Percentiles rank a stretch among this genome's conserved stretches.
phyloP scores from a whole-genome alignment of 2,113 vertebrate species.

The Notiomystis cincta region DNA sequence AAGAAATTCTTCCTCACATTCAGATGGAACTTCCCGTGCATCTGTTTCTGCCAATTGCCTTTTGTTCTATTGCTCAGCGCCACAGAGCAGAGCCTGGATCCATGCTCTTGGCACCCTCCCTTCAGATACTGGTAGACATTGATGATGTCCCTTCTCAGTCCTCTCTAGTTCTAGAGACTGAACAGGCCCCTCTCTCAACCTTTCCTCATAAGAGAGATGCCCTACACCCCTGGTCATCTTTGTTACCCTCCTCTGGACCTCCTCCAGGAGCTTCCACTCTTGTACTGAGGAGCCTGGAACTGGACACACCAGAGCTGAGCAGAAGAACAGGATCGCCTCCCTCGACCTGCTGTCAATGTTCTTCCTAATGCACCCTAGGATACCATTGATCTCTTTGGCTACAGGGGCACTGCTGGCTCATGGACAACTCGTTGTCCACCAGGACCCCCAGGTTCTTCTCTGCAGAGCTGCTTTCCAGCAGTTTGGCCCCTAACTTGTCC shows the following conservation, averaged over 20 bases:
- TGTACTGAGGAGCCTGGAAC: background rate
- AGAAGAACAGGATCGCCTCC: too few relatives aligned
- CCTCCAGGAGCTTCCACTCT: background rate
- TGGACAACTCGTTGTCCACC: background rate
- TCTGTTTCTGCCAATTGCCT: background rate
- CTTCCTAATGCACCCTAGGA: background rate
- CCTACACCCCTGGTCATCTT: background rate
- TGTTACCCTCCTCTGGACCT: background rate
- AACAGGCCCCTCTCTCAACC: background rate
- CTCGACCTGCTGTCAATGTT: fast-evolving
- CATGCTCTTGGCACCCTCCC: fast-evolving
- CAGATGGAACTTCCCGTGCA: background rate
- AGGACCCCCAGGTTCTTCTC: background rate
- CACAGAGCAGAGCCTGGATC: background rate
- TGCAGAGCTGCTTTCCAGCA: background rate
- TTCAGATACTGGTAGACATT: background rate
- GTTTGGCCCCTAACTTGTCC: fast-evolving
- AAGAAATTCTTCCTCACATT: background rate
- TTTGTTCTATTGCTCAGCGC: too few relatives aligned
- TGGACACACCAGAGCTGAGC: fast-evolving
- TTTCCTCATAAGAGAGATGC: background rate
- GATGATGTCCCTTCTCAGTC: background rate
- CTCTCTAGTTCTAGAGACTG: background rate
- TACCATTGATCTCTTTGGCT: fast-evolving
- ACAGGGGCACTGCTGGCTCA: background rate